These are phyloP conservation scores for Barnardius zonarius DNA, from an alignment of 2,113 vertebrate genomes.

Conservation along the genomic window DNA sequence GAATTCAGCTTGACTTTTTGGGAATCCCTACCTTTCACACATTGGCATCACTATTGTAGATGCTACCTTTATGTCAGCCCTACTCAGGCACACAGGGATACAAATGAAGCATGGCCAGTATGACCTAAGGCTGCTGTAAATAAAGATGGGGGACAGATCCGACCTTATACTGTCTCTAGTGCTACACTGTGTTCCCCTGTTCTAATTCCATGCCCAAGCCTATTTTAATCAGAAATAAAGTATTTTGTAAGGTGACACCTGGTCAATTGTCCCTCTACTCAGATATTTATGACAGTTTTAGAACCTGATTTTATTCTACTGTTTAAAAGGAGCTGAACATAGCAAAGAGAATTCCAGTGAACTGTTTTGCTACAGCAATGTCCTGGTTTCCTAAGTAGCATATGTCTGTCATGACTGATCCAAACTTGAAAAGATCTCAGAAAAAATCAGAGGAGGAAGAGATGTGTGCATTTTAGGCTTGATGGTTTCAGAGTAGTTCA, in stretches of 20 bases:
- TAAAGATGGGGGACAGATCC: background rate
- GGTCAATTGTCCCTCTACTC: background rate
- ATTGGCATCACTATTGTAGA: background rate
- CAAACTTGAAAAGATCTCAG: background rate
- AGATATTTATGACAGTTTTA: background rate
- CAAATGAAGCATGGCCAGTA: background rate
- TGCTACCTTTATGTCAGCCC: background rate
- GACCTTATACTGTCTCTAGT: background rate
- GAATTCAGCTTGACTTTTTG: background rate
- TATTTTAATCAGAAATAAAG: background rate
- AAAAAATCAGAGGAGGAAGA: background rate
- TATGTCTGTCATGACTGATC: background rate
- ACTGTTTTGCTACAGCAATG: background rate
- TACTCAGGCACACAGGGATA: background rate
- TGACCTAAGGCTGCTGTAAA: background rate
- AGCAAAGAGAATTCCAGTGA: background rate
- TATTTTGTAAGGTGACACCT: background rate
- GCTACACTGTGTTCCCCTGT: background rate
- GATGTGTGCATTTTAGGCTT: background rate
- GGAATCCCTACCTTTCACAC: background rate
- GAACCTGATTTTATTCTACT: background rate
- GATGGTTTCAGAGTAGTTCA: background rate
- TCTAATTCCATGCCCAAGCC: background rate
- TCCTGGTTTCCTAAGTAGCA: background rate
- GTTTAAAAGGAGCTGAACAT: background rate